Percentiles rank a stretch among this genome's conserved stretches.
Evolutionary conservation across 2,113 vertebrate species (phyloP).

Genomic region (Dolichotis patagonum): DNA sequence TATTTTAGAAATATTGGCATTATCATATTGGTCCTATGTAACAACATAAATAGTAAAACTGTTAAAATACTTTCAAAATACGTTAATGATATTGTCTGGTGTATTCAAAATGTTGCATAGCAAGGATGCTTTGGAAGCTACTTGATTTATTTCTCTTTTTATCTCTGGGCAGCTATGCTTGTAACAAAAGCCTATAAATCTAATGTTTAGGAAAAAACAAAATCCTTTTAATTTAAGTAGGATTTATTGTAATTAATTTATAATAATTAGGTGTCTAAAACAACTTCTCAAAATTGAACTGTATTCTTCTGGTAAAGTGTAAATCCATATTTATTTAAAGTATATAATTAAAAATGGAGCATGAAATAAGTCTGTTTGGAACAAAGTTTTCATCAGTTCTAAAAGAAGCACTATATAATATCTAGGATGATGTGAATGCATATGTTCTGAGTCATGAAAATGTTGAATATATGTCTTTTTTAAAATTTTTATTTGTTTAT

Average conservation of each 20-base stretch:
- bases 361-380: not conserved
- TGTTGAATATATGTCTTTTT: not conserved
- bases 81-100: not conserved
- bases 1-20: not conserved
- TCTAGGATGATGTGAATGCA: not conserved
- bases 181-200: not conserved
- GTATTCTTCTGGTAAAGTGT: not conserved
- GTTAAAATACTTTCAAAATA: conserved; percentile 29
- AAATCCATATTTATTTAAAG: conserved; percentile 56
- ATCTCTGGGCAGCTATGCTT: not conserved
- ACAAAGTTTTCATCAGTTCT: conserved; percentile 8
- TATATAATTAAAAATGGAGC: not conserved
- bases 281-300: conserved; percentile 16
- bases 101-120: conserved; percentile 21
- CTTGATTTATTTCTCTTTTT: conserved; percentile 48
- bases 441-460: conserved; percentile 21
- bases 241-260: conserved; percentile 49
- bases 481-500: no score
- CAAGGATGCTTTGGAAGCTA: not conserved
- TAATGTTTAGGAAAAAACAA: conserved; percentile 50
- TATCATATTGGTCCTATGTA: not conserved
- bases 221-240: not conserved
- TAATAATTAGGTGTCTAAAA: conserved; percentile 55
- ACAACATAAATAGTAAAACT: conserved; percentile 3
- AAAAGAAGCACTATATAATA: not conserved